A percentile compares a stretch with the other conserved stretches of the same genome.
These are phyloP conservation scores for Sinohyriopsis cumingii DNA, from an alignment of 2,888 invertebrate species.

Conservation along the genomic window DNA sequence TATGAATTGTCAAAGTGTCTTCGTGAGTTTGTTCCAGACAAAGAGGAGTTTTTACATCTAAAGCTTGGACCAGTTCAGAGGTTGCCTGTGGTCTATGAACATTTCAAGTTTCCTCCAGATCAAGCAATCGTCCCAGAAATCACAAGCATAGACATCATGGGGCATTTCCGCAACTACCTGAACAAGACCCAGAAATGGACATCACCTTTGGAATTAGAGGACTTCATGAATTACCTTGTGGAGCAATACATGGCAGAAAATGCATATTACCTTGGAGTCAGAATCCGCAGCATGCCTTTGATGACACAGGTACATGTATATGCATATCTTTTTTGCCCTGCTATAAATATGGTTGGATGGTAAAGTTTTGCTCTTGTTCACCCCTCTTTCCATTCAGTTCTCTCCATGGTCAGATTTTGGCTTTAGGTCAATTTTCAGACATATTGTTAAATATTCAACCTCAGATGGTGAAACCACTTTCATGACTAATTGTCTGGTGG, in stretches of 20 bases:
- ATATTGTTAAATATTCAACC: too few relatives aligned
- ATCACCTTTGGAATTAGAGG: conserved; percentile 41
- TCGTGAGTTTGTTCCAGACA: conserved; percentile 42
- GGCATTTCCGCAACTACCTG: conserved; percentile 45
- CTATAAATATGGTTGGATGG: too few relatives aligned
- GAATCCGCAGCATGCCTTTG: conserved; percentile 58
- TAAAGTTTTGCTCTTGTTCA: too few relatives aligned
- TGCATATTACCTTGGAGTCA: conserved; percentile 57
- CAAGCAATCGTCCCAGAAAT: conserved; percentile 51
- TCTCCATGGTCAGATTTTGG: too few relatives aligned
- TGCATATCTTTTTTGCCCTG: background rate
- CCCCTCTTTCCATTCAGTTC: too few relatives aligned
- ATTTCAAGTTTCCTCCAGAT: conserved; percentile 58
- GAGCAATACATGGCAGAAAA: conserved; percentile 38
- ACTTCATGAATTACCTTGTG: conserved; percentile 55
- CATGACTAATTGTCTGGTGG: too few relatives aligned
- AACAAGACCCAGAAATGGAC: conserved; percentile 55
- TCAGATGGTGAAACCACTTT: too few relatives aligned
- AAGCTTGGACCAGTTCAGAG: conserved; percentile 60
- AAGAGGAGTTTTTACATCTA: conserved; percentile 46
- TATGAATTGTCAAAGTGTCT: conserved; percentile 53
- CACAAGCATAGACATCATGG: conserved; percentile 50
- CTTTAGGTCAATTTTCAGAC: too few relatives aligned
- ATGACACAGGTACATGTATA: conserved; percentile 51
- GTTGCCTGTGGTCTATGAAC: conserved; percentile 54